Base-by-base conservation (phyloP, 1,140 invertebrate species). In the Condylostylus longicornis region DNA sequence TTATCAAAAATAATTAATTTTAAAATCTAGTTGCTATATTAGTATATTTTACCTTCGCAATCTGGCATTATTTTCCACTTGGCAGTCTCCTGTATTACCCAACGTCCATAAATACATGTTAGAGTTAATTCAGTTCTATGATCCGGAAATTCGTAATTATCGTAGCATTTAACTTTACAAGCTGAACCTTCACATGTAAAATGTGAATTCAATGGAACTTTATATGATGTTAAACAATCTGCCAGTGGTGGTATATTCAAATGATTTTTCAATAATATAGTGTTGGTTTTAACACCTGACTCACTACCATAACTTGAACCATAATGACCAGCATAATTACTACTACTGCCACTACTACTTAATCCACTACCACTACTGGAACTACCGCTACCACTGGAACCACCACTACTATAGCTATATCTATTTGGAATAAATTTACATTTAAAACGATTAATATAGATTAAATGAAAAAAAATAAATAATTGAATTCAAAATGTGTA, bases 131-230 rank as follows among this genome's bases (percentile, higher is more conserved):
- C 48, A 4, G 38, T 57, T 14, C 63, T 55, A 12, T 72, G 72
- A 50, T 71, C 69, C 0, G 71, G 69, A 51, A 79, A 79, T 41
- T 66, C 59, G 46, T 75, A 71, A 25, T 65, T 62, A 6, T 53
- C 34, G 2, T 63, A 47, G 44, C 77, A 80, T 13, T 43, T 62
- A 3, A 68, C 69, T 9, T 51, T 58, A 44, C 78, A 80, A 4
- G 48, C 42, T 7, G 48, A 48, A 21, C 27, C 5, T 18, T 46
- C 42, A 35, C 54, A 58, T 13, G 44, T 33, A 33, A 44, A 40
- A 5, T 28, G 13, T 5, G 52, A 50, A 37, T 57, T 58, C 4
- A 34, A 19, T 0, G 54, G 54, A 38, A 58, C 35, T 3, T 32
- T n/a, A 5, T 44, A 28, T 2, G 42, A 23, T 0, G 42, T n/a